Conservation (phyloP, 53 echinoderm and acorn worm species). For the Paelopatides confundens region DNA sequence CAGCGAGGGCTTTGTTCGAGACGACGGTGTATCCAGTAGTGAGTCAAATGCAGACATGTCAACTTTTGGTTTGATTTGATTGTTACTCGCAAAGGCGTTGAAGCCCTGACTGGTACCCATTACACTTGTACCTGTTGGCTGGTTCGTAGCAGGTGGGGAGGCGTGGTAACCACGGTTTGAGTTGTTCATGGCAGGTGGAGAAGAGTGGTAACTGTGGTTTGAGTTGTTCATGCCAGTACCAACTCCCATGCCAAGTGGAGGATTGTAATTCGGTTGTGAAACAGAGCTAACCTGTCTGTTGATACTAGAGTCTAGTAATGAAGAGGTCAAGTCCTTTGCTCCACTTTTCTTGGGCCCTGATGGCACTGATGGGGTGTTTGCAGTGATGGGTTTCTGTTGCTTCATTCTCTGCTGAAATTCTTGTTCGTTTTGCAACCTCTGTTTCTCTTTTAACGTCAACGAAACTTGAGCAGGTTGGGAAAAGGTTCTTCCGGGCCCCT, state of each 20-base stretch:
- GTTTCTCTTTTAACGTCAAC: conserved; percentile 85
- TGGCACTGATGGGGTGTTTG: neutral
- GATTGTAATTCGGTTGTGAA: conserved; percentile 13
- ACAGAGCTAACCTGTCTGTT: conserved; percentile 20
- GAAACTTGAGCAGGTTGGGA: conserved; percentile 67
- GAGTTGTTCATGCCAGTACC: neutral
- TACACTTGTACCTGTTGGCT: neutral
- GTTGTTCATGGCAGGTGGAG: neutral
- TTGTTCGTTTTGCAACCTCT: conserved; percentile 90
- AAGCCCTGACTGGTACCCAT: neutral
- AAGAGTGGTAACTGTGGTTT: too few species aligned
- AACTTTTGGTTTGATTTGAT: conserved; percentile 61
- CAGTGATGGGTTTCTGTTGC: conserved; percentile 68
- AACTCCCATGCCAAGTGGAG: neutral
- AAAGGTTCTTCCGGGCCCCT: neutral
- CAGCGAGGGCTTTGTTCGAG: conserved; percentile 67
- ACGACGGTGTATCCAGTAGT: conserved; percentile 69
- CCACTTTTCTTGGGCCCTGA: conserved; percentile 34
- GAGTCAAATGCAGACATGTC: conserved; percentile 88
- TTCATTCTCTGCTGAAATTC: conserved; percentile 91
- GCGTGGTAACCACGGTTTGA: neutral
- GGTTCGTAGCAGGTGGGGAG: neutral
- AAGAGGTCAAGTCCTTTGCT: conserved; percentile 71
- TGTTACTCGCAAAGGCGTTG: neutral
- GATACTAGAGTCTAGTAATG: conserved; percentile 64